Evolutionary conservation across 2,797 vertebrate species (phyloP), one percentile per base, ranked within the genome.

Genomic region (Florisuga fusca): DNA sequence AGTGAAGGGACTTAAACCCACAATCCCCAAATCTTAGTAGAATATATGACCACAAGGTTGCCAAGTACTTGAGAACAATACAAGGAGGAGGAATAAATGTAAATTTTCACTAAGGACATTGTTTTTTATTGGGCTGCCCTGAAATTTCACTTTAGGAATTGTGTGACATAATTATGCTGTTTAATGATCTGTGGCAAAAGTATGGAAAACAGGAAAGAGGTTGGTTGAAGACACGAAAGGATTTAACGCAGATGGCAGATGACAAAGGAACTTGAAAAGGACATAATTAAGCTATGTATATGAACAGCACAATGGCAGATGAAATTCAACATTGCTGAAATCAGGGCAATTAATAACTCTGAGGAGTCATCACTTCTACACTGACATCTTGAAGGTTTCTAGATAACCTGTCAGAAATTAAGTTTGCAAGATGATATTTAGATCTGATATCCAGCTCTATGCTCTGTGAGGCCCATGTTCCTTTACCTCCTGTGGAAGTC

Each of bases 321-420:
- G 26, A 79, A 92, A 73, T 72, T 67, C 74, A 95, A 2, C 46
- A 78, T 68, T 76, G 53, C 66, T 63, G 73, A 92, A 87, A 78
- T 29, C 41, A 54, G 34, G 13, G 12, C 25, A 61, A 8, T 95
- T 80, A 45, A 54, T 88, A 73, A n/a, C 27, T 84, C 27, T 8
- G 9, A 84, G 51, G 55, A 94, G 66, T 81, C 86, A 96, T 90
- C 67, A 76, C 71, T 79, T 89, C 74, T 76, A 53, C 55, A 71
- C 15, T 79, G 85, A 79, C 76, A 38, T 27, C 82, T 84, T 72
- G 9, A 33, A 72, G 25, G 48, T 94, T 91, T 84, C 55, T 82
- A 57, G 57, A 84, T 92, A 88, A 82, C 36, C 59, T 82, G 12
- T 76, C 69, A 77, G 21, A 79, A 85, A 79, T 55, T 18, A 68